Percentiles rank a stretch among this genome's conserved stretches.
phyloP scores from a whole-genome alignment of 2,888 invertebrate species.

The Drosophila algonquin region DNA sequence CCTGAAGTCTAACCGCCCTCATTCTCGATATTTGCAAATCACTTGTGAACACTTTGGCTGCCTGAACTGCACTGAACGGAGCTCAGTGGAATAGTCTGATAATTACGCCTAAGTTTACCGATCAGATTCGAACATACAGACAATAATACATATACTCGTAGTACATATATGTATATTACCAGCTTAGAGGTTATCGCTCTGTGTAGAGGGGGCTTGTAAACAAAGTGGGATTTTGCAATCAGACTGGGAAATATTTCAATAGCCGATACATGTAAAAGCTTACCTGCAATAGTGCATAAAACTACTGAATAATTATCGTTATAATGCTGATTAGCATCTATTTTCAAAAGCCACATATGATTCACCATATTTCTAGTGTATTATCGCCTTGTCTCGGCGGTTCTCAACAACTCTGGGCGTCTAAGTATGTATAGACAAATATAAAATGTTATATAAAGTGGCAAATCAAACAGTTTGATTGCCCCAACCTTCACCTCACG shows the following conservation, averaged over 20 bases:
- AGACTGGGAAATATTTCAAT: slow-evolving; percentile 1
- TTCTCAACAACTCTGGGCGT: too few relatives aligned
- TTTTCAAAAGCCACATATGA: not conserved
- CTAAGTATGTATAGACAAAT: too few relatives aligned
- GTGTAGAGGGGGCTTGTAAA: not conserved
- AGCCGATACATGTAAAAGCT: not conserved
- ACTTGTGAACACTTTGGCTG: slow-evolving; percentile 11
- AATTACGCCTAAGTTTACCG: slow-evolving; percentile 45
- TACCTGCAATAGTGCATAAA: not conserved
- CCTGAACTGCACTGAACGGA: slow-evolving; percentile 8
- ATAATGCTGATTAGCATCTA: not conserved
- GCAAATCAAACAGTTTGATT: too few relatives aligned
- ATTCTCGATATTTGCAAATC: slow-evolving; percentile 11
- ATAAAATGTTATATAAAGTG: too few relatives aligned
- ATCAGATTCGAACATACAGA: slow-evolving; percentile 3
- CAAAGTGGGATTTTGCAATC: not conserved
- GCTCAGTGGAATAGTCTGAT: not conserved
- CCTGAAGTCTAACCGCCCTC: slow-evolving; percentile 8
- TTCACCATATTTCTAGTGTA: not conserved
- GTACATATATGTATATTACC: not conserved
- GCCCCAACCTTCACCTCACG: too few relatives aligned
- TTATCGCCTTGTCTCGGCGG: too few relatives aligned
- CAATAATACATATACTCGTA: too few relatives aligned
- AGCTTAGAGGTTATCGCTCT: slow-evolving; percentile 17
- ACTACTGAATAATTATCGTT: not conserved